A percentile compares a stretch with the other conserved stretches of the same genome.
Conservation (phyloP, 2,888 invertebrate species). For the Carabus problematicus region DNA sequence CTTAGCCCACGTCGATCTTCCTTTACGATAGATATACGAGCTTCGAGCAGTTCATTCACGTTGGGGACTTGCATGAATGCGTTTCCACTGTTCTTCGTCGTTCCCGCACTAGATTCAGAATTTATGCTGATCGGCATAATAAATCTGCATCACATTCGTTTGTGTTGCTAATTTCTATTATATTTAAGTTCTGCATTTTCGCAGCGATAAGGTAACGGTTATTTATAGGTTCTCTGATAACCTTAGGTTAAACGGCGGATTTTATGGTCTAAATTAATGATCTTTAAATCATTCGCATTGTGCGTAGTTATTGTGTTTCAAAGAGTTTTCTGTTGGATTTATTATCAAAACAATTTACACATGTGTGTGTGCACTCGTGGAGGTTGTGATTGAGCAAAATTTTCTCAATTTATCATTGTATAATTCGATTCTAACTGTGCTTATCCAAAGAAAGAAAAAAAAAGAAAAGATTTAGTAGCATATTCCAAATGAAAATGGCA, state of each 20-base stretch:
- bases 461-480: no score
- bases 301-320: not conserved
- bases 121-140: conserved; percentile 14
- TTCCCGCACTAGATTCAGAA: not conserved
- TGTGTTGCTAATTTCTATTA: conserved; percentile 17
- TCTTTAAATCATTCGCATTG: conserved; percentile 11
- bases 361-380: no score
- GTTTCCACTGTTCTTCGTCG: not conserved
- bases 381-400: no score
- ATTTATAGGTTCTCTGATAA: not conserved
- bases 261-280: conserved; percentile 14
- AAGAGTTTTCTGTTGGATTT: conserved; percentile 1
- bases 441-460: no score
- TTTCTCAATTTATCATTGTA: no score
- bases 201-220: not conserved
- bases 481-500: no score
- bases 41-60: not conserved
- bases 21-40: not conserved
- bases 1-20: not conserved
- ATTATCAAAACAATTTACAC: not conserved
- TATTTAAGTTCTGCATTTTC: not conserved
- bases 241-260: not conserved
- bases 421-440: no score
- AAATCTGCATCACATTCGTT: conserved; percentile 14
- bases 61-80: no score